Evolutionary conservation across 2,888 invertebrate genomes (phyloP), one percentile per base, ranked within the genome.

Genomic region (Dilophus febrilis): DNA sequence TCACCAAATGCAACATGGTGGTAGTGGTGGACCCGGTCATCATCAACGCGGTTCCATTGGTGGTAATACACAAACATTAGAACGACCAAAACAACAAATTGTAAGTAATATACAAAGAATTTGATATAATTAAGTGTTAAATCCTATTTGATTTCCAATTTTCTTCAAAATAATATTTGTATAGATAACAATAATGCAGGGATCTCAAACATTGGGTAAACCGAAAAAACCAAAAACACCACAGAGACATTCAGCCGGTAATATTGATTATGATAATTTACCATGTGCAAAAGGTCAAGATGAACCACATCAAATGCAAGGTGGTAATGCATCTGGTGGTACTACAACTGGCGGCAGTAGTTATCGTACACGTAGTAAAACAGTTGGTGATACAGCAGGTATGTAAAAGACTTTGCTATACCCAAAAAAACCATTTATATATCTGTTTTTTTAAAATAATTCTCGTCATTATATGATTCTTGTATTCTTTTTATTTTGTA

Each of bases 281-380:
- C 77, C 80, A 43, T 71, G 80, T 50, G 74, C 77, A 58, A 77
- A 85, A 58, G 83, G 84, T 46, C 71, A 71, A 12, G 82, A 82
- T 38, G 72, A 75, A 47, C 64, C 67, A 17, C 53, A 56, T 43
- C 53, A 59, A 51, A 53, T 64, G 44, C 55, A 64, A 44, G n/a
- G n/a, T n/a, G n/a, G n/a, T n/a, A n/a, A n/a, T n/a, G n/a, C n/a
- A n/a, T n/a, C n/a, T n/a, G n/a, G n/a, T n/a, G n/a, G n/a, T n/a
- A n/a, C n/a, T n/a, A 53, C 61, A 48, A 22, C 22, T 4, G 22
- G 22, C 8, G 61, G 65, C 37, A n/a, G n/a, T n/a, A n/a, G n/a
- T n/a, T 87, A 88, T 64, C 71, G 88, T 52, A 75, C 78, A 49
- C 73, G 91, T 52, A 90, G 90, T 67, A 88, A 85, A 67, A 91